Base-by-base conservation (phyloP, 2,113 vertebrate genomes). In the Tretioscincus oriximinensis region DNA sequence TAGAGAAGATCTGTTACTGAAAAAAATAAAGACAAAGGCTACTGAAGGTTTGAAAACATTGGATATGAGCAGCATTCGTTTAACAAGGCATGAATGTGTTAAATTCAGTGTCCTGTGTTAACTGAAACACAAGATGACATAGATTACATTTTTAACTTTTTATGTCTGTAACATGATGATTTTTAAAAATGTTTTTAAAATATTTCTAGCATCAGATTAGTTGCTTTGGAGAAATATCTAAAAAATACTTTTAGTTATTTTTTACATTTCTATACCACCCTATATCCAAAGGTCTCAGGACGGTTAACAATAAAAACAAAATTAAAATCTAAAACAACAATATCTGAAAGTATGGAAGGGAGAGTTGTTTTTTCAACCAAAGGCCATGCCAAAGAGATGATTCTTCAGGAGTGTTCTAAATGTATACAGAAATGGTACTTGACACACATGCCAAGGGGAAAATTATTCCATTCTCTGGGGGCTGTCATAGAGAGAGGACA, bases 171-270 rank as follows among this genome's bases (percentile, higher is more conserved):
- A 65, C 31, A 1, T 26, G 0, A 3, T 24, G 58, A 4, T 4
- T 8, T 1, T 1, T 0, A 0, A 0, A 1, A 64, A 81, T 35
- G 2, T 28, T 1, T n/a, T 2, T 58, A 66, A 77, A 45, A 0
- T 60, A 0, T 5, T 81, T 0, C 0, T 61, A 54, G 61, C 1
- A 4, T 1, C 63, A 24, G 8, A 10, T 0, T 6, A 26, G 21
- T 77, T 86, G 7, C 9, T 66, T 26, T 73, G 0, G 58, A 8
- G 78, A 18, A 60, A 70, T 5, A 81, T 1, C 2, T 79, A 47
- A 41, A 78, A 24, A 28, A 65, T 22, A 9, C 21, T 64, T 64
- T 24, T 65, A n/a, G 26, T 65, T n/a, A 28, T 26, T 65, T 65
- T 11, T 65, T 26, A 61, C 7, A 61, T 61, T 61, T 61, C 20